Base-by-base conservation (phyloP, 1,140 invertebrate species). In the Lepidurus couesii region DNA sequence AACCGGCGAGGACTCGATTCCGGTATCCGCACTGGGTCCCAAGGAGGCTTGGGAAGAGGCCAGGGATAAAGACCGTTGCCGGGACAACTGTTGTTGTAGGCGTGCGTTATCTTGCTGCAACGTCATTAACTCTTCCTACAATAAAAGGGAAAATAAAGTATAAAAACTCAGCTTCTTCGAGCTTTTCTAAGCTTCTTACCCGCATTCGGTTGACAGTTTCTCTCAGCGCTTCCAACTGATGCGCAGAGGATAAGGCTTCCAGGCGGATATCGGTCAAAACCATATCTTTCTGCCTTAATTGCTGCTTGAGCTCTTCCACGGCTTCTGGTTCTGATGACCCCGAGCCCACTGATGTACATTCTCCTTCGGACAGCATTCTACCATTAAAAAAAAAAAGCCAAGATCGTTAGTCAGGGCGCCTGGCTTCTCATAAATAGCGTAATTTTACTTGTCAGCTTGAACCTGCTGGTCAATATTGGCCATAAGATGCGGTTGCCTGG, bases 141-240 rank as follows among this genome's bases (percentile, higher is more conserved):
- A 87, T 4, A 34, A 8, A 43, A 26, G 53, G 4, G 45, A 42
- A 44, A 34, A 9, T 0, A 13, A 42, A 42, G 21, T 13, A 11
- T 24, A 77, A 75, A 45, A 74, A 13, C 76, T 76, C 77, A n/a
- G 11, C 7, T 73, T 24, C 13, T 11, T 34, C 10, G 1, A 73
- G 26, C 42, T 79, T 78, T 34, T 42, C 3, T 42, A 21, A 21
- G 8, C n/a, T 79, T 86, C 87, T 86, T 86, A 95, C 92, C 86
- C 94, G 92, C 95, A 98, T 97, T 86, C 96, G 96, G 82, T 92
- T 95, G 83, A 98, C 94, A 53, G 94, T 96, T 84, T 98, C 97
- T 84, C 97, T 95, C 1, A 98, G 87, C 80, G 95, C 96, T 85
- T 98, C 96, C 47, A 98, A 87, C 85, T 99, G 96, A 87, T 98